Evolutionary conservation across 2,888 invertebrate genomes (phyloP).

Genomic region (Thalpophila matura): DNA sequence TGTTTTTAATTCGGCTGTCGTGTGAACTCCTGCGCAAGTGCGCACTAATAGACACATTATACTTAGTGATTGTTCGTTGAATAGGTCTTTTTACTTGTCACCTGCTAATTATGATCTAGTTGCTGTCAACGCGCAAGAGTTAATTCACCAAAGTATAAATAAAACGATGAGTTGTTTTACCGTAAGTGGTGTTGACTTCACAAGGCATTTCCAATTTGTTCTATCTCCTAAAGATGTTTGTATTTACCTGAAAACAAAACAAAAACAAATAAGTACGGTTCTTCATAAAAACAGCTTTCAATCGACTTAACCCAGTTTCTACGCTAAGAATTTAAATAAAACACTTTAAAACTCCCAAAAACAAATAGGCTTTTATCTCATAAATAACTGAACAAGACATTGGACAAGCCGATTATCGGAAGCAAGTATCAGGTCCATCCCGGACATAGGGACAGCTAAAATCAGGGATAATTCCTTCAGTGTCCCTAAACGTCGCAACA

Average conservation of each 20-base stretch:
- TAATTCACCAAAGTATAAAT: background rate
- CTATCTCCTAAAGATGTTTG: background rate
- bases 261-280: conserved; percentile 26
- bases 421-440: conserved; percentile 8
- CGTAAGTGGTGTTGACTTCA: background rate
- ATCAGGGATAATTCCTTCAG: conserved; percentile 25
- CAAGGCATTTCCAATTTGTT: background rate
- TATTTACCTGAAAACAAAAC: conserved; percentile 52
- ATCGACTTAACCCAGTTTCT: conserved; percentile 28
- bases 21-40: conserved; percentile 87
- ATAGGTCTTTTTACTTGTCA: conserved; percentile 64
- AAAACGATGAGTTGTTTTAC: no score
- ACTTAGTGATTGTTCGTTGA: conserved; percentile 66
- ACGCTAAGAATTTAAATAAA: conserved; percentile 16
- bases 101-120: conserved; percentile 55
- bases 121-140: background rate
- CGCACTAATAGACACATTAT: conserved; percentile 86
- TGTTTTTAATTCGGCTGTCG: conserved; percentile 87
- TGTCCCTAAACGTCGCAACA: conserved; percentile 8
- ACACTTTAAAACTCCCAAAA: conserved; percentile 26
- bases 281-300: conserved; percentile 19
- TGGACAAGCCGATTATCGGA: conserved; percentile 28
- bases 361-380: conserved; percentile 34
- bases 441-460: conserved; percentile 18
- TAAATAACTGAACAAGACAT: conserved; percentile 47